Percentiles rank a stretch among this genome's conserved stretches.
phyloP scores from a whole-genome alignment of 2,888 invertebrate species.

The Mechanitis messenoides region DNA sequence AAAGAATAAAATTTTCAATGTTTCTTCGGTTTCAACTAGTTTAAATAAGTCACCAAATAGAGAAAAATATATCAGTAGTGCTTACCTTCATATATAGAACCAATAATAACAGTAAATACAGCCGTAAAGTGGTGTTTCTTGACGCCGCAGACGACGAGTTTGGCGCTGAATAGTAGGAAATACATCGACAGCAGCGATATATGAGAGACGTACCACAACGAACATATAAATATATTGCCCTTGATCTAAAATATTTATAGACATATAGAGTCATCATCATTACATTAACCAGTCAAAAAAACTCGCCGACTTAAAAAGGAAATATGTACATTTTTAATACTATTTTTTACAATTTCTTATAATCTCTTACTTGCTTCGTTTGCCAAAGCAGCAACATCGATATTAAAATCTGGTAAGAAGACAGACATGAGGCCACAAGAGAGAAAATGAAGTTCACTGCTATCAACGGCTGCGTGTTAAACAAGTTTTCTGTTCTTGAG shows the following conservation, averaged over 20 bases:
- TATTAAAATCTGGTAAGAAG: constrained; percentile 48
- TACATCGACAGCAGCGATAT: constrained; percentile 45
- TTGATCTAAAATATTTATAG: constrained; percentile 33
- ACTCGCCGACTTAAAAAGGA: too few relatives aligned
- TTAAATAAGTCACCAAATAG: too few relatives aligned
- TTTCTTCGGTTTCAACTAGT: too few relatives aligned
- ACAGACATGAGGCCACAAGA: constrained; percentile 39
- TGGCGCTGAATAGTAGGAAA: constrained; percentile 38
- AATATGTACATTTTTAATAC: too few relatives aligned
- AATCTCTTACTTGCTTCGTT: constrained; percentile 32
- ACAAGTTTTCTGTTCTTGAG: constrained; percentile 15
- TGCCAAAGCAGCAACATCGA: constrained; percentile 44
- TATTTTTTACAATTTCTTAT: too few relatives aligned
- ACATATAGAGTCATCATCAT: too few relatives aligned
- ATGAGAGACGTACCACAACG: constrained; percentile 55
- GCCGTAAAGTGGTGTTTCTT: constrained; percentile 28
- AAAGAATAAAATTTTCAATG: not conserved
- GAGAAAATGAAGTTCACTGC: constrained; percentile 44
- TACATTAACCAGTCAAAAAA: too few relatives aligned
- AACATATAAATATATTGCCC: constrained; percentile 36
- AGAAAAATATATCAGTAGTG: not conserved
- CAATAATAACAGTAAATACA: constrained; percentile 30
- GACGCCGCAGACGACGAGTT: constrained; percentile 30
- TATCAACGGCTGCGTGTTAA: constrained; percentile 34
- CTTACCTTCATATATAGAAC: constrained; percentile 39